Conservation (phyloP, 2,888 invertebrate genomes). For the Dasysyrphus tricinctus region DNA sequence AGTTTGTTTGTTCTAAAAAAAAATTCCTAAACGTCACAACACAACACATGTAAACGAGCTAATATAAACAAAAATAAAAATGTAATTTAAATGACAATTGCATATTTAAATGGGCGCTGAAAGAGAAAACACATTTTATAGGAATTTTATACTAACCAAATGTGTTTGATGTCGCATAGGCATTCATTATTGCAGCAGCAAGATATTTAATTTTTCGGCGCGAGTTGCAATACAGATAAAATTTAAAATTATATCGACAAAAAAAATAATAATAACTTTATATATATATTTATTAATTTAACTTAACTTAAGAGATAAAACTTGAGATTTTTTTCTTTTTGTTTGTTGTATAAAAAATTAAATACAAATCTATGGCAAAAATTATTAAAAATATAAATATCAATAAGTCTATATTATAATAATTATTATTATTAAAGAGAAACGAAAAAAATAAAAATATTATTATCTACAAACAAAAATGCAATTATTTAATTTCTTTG, state of each 20-base stretch:
- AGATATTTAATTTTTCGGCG: conserved; percentile 61
- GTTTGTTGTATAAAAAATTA: conserved; percentile 23
- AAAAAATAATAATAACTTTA: conserved; percentile 13
- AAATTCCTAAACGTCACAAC: background rate
- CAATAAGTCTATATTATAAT: conserved; percentile 36
- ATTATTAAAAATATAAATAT: conserved; percentile 42
- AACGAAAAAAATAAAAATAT: conserved; percentile 3
- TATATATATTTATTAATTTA: background rate
- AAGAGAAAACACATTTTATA: conserved; percentile 4
- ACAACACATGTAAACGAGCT: background rate
- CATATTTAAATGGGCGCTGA: conserved; percentile 4
- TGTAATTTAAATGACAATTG: conserved; percentile 43
- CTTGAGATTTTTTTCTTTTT: conserved; percentile 6
- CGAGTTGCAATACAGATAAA: conserved; percentile 40
- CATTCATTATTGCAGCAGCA: conserved; percentile 83
- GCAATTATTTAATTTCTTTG: conserved; percentile 66
- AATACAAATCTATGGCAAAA: conserved; percentile 64
- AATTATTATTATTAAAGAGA: conserved; percentile 17
- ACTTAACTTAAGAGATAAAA: background rate
- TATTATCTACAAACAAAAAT: conserved; percentile 56
- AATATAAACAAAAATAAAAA: background rate
- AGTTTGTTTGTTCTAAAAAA: background rate
- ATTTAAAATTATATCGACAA: conserved; percentile 23
- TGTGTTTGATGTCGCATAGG: conserved; percentile 81
- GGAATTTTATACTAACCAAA: conserved; percentile 81